Conservation (phyloP, 2,888 invertebrate species). For the Meandrusa payeni region DNA sequence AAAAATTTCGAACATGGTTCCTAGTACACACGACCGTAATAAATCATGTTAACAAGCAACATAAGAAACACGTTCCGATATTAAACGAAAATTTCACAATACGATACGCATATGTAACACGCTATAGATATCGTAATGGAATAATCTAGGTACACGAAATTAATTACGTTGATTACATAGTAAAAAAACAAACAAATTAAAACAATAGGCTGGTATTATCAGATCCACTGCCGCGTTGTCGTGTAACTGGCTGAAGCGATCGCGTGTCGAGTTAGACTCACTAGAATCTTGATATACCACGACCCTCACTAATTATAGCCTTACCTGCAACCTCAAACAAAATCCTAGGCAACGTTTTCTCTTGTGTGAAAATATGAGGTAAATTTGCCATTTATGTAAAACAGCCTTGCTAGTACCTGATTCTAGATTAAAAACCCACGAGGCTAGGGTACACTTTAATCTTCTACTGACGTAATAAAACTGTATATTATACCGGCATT, state of each 20-base stretch:
- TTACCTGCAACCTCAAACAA: constrained; percentile 53
- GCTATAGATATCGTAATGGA: constrained; percentile 18
- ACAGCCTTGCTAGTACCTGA: constrained; percentile 19
- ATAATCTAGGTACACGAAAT: constrained; percentile 25
- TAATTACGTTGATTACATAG: constrained; percentile 30
- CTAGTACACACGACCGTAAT: constrained; percentile 22
- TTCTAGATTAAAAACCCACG: constrained; percentile 12
- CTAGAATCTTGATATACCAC: constrained; percentile 62
- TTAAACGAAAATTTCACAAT: no score
- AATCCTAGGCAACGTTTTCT: constrained; percentile 30
- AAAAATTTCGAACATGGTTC: constrained; percentile 23
- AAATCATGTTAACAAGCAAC: constrained; percentile 15
- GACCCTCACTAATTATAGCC: constrained; percentile 67
- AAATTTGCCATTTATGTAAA: constrained; percentile 31
- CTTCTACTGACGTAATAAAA: constrained; percentile 7
- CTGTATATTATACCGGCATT: neutral
- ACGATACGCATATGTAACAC: constrained; percentile 14
- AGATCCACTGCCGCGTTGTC: constrained; percentile 55
- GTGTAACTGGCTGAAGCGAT: constrained; percentile 58
- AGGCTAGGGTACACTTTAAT: constrained; percentile 3
- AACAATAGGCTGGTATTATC: constrained; percentile 50
- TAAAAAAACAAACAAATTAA: constrained; percentile 42
- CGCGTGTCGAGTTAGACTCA: constrained; percentile 55
- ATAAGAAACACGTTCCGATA: constrained; percentile 15
- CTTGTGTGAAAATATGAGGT: constrained; percentile 33